Percentiles rank a stretch among this genome's conserved stretches.
These are phyloP conservation scores for Bombyx huttoni DNA, from an alignment of 2,888 invertebrate species.

Conservation along the genomic window DNA sequence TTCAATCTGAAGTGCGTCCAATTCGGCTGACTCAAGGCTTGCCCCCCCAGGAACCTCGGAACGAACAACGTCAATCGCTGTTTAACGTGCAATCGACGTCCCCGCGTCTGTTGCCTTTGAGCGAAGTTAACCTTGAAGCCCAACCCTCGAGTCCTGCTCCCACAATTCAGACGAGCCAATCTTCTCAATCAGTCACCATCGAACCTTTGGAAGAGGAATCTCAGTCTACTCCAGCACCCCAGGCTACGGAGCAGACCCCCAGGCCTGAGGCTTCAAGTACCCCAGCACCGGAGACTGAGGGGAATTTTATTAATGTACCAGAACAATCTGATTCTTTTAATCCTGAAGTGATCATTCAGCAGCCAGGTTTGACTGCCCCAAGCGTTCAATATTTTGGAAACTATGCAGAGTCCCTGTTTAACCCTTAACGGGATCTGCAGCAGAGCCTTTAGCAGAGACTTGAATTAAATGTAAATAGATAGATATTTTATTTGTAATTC, in stretches of 20 bases:
- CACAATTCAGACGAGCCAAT: not conserved
- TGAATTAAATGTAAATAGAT: too few species aligned
- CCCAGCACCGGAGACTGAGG: not conserved
- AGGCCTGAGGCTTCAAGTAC: not conserved
- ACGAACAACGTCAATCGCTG: not conserved
- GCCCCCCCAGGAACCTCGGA: not conserved
- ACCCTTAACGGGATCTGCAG: not conserved
- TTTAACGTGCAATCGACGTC: not conserved
- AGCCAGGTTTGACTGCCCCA: conserved; percentile 7
- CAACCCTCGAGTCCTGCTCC: not conserved
- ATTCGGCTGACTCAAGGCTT: not conserved
- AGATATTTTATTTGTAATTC: not conserved
- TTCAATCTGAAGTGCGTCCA: conserved; percentile 3
- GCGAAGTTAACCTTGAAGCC: not conserved
- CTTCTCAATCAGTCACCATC: not conserved
- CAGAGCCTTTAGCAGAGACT: too few species aligned
- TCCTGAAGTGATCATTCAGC: conserved; percentile 10
- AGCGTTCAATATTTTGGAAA: conserved; percentile 47
- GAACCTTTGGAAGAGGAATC: not conserved
- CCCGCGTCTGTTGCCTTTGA: not conserved
- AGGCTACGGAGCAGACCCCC: not conserved
- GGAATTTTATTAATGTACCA: not conserved
- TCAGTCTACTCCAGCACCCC: not conserved
- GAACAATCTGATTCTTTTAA: conserved; percentile 10
- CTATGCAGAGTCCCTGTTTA: conserved; percentile 37